phyloP scores from a whole-genome alignment of 35 echinoderm and acorn worm genomes.

The Eucidaris tribuloides region DNA sequence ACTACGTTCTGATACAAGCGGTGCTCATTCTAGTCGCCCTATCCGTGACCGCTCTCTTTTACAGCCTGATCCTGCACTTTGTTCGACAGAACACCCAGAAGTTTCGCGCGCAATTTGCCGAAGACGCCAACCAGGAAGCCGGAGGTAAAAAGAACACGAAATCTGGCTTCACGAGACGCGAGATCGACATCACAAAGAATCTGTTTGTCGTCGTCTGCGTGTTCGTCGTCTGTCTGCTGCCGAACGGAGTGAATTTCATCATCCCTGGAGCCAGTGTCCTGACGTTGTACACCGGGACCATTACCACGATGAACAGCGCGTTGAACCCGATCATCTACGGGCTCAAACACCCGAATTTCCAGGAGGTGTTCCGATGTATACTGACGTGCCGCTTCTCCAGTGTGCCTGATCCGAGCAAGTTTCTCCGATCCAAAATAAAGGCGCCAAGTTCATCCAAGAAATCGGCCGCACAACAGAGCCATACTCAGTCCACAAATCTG shows the following conservation, averaged over 20 bases:
- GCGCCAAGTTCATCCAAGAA: too few species aligned
- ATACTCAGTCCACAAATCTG: too few species aligned
- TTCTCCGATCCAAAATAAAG: too few species aligned
- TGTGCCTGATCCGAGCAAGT: background rate
- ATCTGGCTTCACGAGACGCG: background rate
- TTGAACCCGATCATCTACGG: constrained; percentile 78
- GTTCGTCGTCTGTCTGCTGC: constrained; percentile 31
- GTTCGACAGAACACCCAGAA: background rate
- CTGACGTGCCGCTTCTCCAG: background rate
- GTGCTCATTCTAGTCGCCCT: background rate
- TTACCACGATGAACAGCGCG: constrained; percentile 33
- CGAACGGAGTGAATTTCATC: constrained; percentile 18
- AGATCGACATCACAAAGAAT: constrained; percentile 58
- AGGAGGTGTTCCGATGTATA: constrained; percentile 18
- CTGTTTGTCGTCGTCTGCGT: constrained; percentile 55
- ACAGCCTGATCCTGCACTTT: constrained; percentile 2
- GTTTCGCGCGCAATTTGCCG: background rate
- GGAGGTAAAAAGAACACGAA: background rate
- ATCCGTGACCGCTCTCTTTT: background rate
- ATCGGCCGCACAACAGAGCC: too few species aligned
- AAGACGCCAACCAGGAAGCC: background rate
- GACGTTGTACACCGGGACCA: background rate
- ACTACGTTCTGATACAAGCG: constrained; percentile 13
- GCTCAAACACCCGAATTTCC: constrained; percentile 53
- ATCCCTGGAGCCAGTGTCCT: constrained; percentile 34